Evolutionary conservation across 2,797 vertebrate genomes (phyloP).

Genomic region (Oryzias dopingdopingensis): DNA sequence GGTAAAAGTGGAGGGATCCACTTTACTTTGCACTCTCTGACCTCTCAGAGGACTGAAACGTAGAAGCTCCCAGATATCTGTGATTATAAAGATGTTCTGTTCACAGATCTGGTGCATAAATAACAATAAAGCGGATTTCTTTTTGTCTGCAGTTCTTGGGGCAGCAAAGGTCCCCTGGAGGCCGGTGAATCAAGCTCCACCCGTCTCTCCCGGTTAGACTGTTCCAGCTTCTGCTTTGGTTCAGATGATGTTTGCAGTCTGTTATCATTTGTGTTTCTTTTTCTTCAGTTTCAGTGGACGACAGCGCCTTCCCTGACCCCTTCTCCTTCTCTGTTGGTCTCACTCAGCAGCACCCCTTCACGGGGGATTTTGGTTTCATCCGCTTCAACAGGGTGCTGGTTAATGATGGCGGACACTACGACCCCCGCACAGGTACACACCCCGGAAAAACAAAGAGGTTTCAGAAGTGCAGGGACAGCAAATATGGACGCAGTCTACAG

Average conservation of each 20-base stretch:
- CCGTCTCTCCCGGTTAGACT: constrained; percentile 63
- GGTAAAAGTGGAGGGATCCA: no score
- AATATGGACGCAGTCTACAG: no score
- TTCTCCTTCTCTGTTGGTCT: constrained; percentile 95
- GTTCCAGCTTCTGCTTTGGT: neutral
- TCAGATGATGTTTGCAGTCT: no score
- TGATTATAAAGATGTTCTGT: constrained; percentile 6
- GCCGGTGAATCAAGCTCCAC: constrained; percentile 33
- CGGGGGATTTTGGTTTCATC: constrained; percentile 82
- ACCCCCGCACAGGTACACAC: constrained; percentile 84
- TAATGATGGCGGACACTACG: constrained; percentile 93
- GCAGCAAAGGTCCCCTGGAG: constrained; percentile 62
- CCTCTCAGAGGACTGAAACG: no score
- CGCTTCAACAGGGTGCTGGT: constrained; percentile 92
- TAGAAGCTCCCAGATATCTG: constrained; percentile 1
- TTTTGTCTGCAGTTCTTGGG: constrained; percentile 40
- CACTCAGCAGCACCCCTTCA: constrained; percentile 77
- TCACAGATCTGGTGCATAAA: constrained; percentile 1
- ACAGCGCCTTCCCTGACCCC: constrained; percentile 52
- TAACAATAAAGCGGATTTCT: neutral
- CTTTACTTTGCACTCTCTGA: no score
- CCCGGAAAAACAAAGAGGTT: no score
- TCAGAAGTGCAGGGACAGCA: no score
- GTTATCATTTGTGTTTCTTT: neutral
- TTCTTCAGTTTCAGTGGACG: constrained; percentile 49